Evolutionary conservation across 1,140 invertebrate species (phyloP), one percentile per base, ranked within the genome.

Genomic region (Drosophila bipectinata): DNA sequence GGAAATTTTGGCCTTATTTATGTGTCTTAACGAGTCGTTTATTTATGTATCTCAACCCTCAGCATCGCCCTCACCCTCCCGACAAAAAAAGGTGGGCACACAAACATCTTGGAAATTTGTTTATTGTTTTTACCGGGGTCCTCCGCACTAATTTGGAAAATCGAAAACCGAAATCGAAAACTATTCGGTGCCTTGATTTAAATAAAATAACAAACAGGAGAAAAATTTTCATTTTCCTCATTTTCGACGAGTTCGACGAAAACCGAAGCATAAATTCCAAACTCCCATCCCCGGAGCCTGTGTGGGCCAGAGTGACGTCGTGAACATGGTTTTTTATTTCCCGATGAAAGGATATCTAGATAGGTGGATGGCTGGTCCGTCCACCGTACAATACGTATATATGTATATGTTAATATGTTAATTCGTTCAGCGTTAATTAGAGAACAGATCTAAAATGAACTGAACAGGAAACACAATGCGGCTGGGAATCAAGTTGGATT

Each of bases 11-110:
- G 64, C 87, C 81, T 85, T 85, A 85, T 85, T 85, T 85, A 85
- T 85, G 81, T 81, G 78, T 85, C 82, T 85, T 81, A 85, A 87
- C 81, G 82, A 85, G 77, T 85, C 81, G 81, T 85, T 85, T 87
- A 81, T 85, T 85, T 74, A 81, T 85, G 87, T 74, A 84, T 74
- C 80, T 64, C 80, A 84, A 62, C 72, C 80, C 75, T 34, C 47
- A 14, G n/a, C 1, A 24, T 62, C n/a, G 8, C 14, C 34, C 6
- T 44, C 28, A 49, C 67, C 52, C 72, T 74, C 69, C 60, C 68
- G 69, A 60, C 67, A 74, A 18, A 10, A 8, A 77, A 84, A 18
- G 67, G 72, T 64, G 67, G 62, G 73, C 73, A 64, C 69, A 74
- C 58, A 83, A 63, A 71, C 77, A 80, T 83, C 79, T 64, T 53